These are phyloP conservation scores for Nomada lathburiana DNA, from an alignment of 2,888 invertebrate genomes.

Conservation along the genomic window DNA sequence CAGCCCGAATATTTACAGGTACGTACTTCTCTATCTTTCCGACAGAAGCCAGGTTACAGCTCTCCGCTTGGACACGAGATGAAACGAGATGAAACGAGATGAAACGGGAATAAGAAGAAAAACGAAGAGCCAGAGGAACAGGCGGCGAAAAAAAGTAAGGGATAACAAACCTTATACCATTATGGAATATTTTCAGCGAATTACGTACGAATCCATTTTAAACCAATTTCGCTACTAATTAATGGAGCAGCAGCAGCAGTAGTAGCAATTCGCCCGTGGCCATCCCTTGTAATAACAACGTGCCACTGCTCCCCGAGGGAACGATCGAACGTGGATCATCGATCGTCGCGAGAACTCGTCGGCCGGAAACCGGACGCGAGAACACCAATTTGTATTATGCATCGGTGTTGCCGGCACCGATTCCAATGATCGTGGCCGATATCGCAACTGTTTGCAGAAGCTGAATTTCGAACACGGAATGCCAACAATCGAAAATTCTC, in stretches of 20 bases:
- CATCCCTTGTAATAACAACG: constrained; percentile 56
- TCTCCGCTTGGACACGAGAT: neutral
- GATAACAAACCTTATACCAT: constrained; percentile 9
- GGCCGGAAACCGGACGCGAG: constrained; percentile 51
- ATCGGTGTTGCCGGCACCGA: constrained; percentile 37
- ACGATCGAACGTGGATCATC: constrained; percentile 47
- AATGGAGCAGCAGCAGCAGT: constrained; percentile 26
- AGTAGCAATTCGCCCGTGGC: constrained; percentile 19
- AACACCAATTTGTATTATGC: constrained; percentile 58
- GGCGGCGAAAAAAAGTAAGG: neutral
- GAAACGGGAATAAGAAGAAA: neutral
- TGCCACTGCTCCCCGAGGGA: constrained; percentile 24
- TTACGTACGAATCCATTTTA: constrained; percentile 51
- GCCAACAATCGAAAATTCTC: constrained; percentile 19
- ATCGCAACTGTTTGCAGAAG: constrained; percentile 36
- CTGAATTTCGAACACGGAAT: constrained; percentile 31
- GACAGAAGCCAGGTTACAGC: constrained; percentile 1
- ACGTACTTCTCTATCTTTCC: neutral
- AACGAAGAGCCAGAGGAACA: neutral
- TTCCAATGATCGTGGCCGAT: constrained; percentile 1
- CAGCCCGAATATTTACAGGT: too few species aligned
- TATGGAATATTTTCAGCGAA: constrained; percentile 48
- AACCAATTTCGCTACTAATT: constrained; percentile 61
- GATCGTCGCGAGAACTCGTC: constrained; percentile 51
- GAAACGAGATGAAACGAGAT: neutral